Base-by-base conservation (phyloP, 2,797 vertebrate species). In the Pangasius krempfi region DNA sequence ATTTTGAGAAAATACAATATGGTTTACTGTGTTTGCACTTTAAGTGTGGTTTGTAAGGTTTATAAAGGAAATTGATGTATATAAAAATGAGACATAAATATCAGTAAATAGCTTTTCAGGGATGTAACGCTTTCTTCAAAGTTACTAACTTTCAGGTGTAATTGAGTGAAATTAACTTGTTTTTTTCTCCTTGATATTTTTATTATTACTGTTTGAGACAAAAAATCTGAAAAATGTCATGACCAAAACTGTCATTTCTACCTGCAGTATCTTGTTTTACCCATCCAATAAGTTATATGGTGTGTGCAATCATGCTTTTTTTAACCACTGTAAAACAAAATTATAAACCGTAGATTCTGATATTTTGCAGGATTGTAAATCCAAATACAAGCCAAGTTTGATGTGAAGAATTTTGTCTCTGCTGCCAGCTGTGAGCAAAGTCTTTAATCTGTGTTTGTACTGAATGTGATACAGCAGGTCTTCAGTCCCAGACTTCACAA, bases 391-490 rank as follows among this genome's bases (percentile, higher is more conserved):
- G 18, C 9, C 18, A 7, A 76, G 13, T 54, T 27, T 9, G 22
- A 40, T 60, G 14, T 84, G 37, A 64, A 52, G 9, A 72, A 47
- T 6, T 85, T 30, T 68, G 27, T 13, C 8, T 66, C 7, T 50
- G 25, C 47, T 80, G 30, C 5, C 84, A 44, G 25, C 81, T 64
- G 37, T 83, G 37, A 64, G 81, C 37, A 14, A 80, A 78, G 47
- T 25, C 9, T 81, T 60, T 40, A 37, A 75, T 72, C 50, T 86
- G 78, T 52, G 76, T 64, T 66, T 50, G 25, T 60, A 16, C 30
- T 87, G 85, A 89, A 81, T 84, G 62, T 52, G 40, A 87, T 16
- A 87, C 73, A 60, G 44, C n/a, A 70, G n/a, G 10, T 85, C 88
- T 85, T 14, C 62, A 68, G 72, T 58, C 13, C 22, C 44, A 27